Evolutionary conservation across 2,113 vertebrate genomes (phyloP).

Genomic region (Gopherus flavomarginatus): DNA sequence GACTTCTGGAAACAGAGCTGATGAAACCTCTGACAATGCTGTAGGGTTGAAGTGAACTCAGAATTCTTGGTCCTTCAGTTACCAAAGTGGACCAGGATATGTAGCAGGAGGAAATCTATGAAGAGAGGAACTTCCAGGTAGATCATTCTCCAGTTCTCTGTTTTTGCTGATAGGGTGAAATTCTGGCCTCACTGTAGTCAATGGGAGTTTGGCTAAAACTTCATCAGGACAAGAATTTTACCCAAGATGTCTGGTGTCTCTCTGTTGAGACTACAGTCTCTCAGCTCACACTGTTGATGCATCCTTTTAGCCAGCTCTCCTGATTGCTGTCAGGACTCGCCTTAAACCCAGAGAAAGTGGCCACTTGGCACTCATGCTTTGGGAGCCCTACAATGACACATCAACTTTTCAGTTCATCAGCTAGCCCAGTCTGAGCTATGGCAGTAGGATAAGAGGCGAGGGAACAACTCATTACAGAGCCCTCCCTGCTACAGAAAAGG

Average conservation of each 20-base stretch:
- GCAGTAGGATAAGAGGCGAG: slow-evolving; percentile 34
- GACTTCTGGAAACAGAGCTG: neutral
- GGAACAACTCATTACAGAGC: slow-evolving; percentile 18
- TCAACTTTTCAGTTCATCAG: slow-evolving; percentile 2
- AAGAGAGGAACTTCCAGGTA: neutral
- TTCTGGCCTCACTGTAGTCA: neutral
- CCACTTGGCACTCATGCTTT: neutral
- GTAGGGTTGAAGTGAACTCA: slow-evolving; percentile 24
- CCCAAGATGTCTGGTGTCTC: neutral
- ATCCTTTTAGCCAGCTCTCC: neutral
- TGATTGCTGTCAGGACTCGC: neutral
- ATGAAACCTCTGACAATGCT: neutral
- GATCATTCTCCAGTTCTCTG: neutral
- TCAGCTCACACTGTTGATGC: neutral
- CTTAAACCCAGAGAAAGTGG: neutral
- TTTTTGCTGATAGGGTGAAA: slow-evolving; percentile 1
- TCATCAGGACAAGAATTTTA: neutral
- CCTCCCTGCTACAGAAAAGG: slow-evolving; percentile 7
- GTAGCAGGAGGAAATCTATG: neutral
- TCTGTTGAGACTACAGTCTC: neutral
- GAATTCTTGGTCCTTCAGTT: slow-evolving; percentile 19
- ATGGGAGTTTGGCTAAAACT: neutral
- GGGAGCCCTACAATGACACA: neutral
- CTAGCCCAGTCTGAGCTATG: neutral
- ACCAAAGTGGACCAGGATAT: neutral